A percentile compares a stretch with the other conserved stretches of the same genome.
These are phyloP conservation scores for Patella ulyssiponensis DNA, from an alignment of 2,888 invertebrate genomes.

Conservation along the genomic window DNA sequence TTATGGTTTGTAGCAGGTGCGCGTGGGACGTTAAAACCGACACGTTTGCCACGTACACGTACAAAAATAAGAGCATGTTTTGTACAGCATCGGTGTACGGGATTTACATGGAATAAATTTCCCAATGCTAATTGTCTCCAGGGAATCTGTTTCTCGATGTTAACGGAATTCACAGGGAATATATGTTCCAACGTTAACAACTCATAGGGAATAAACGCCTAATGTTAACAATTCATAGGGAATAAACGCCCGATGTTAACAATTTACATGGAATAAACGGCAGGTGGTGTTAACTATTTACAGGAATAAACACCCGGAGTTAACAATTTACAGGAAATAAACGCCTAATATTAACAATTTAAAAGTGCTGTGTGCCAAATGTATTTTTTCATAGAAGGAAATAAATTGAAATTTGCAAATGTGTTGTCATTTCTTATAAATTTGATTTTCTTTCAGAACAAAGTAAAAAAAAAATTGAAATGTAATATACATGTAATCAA, in stretches of 20 bases:
- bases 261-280: background rate
- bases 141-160: background rate
- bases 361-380: too few species aligned
- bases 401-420: too few species aligned
- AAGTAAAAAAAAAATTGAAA: too few species aligned
- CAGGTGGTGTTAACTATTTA: background rate
- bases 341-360: too few species aligned
- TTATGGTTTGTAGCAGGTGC: conserved; percentile 50
- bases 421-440: too few species aligned
- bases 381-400: too few species aligned
- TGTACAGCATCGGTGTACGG: conserved; percentile 57
- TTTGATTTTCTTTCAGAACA: too few species aligned
- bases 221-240: background rate
- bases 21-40: conserved; percentile 55
- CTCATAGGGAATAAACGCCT: background rate
- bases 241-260: background rate
- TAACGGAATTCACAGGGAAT: background rate
- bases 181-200: conserved; percentile 9
- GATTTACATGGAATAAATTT: conserved; percentile 49
- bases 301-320: too few species aligned
- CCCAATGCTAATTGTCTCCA: too few species aligned
- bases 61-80: conserved; percentile 44
- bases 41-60: conserved; percentile 51
- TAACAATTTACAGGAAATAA: too few species aligned
- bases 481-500: too few species aligned